Percentiles rank a stretch among this genome's conserved stretches.
These are phyloP conservation scores for Caenorhabditis sp. DNA, from an alignment of 2,888 invertebrate genomes.

Conservation along the genomic window DNA sequence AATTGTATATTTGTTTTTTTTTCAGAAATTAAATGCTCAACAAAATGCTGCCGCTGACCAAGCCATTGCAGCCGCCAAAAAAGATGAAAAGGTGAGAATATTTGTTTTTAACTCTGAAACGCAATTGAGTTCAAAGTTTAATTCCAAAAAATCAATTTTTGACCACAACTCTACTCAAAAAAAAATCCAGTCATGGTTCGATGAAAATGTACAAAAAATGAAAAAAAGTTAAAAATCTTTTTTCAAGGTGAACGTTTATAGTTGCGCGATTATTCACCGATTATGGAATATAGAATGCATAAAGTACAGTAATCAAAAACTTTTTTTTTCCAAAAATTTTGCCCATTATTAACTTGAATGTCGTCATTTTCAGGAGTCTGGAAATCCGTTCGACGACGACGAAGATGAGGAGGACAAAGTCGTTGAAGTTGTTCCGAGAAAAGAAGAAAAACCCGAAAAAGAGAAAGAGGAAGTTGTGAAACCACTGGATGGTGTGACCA, in stretches of 20 bases:
- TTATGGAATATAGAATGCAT: no score
- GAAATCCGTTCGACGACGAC: slow-evolving; percentile 59
- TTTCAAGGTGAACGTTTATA: no score
- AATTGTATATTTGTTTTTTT: background rate
- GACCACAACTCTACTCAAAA: background rate
- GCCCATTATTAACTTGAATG: background rate
- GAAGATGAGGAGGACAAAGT: slow-evolving; percentile 40
- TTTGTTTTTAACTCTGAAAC: no score
- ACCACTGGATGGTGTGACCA: slow-evolving; percentile 34
- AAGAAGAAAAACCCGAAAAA: slow-evolving; percentile 6
- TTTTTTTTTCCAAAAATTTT: no score
- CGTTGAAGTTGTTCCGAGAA: background rate
- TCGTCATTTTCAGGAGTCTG: slow-evolving; percentile 14
- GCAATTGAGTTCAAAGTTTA: no score
- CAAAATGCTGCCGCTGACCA: slow-evolving; percentile 36
- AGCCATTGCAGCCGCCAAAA: slow-evolving; percentile 35
- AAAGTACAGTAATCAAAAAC: no score
- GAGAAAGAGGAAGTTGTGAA: slow-evolving; percentile 12
- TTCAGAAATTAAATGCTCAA: slow-evolving; percentile 41
- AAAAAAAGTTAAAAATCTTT: no score
- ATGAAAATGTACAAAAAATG: no score
- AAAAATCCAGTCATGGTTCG: background rate
- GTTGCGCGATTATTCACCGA: no score
- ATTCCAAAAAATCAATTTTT: no score
- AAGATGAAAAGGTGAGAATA: slow-evolving; percentile 24